Conservation (phyloP, 2,113 vertebrate genomes). For the Sorex araneus region DNA sequence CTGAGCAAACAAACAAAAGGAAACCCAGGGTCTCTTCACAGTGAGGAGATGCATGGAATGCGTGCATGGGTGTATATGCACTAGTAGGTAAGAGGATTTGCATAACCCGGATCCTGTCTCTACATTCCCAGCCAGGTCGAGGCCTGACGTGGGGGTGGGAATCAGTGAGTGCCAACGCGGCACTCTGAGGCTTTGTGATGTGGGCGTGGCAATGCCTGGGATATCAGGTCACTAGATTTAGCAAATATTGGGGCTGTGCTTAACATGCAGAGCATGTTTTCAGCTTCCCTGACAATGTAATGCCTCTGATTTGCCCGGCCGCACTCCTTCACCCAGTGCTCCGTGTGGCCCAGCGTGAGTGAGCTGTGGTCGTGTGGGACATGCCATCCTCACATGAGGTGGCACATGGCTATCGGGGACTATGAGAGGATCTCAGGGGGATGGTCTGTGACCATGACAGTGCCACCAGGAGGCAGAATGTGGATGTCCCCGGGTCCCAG, state of each 20-base stretch:
- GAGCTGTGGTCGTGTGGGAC: no score
- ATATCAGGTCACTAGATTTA: neutral
- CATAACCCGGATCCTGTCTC: neutral
- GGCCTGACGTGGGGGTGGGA: neutral
- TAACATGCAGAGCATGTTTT: neutral
- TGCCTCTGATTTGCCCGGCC: no score
- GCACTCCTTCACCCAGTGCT: no score
- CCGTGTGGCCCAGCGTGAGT: no score
- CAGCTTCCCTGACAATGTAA: no score
- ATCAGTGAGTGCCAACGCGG: neutral
- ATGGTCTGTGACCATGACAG: neutral
- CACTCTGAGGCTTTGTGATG: neutral
- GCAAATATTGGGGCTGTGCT: slow-evolving; percentile 13
- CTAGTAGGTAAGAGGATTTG: neutral
- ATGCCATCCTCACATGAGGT: neutral
- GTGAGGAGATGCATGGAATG: neutral
- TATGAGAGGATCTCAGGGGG: neutral
- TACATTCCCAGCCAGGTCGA: neutral
- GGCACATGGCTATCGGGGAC: neutral
- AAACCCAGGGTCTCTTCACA: neutral
- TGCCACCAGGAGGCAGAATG: neutral
- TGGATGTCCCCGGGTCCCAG: neutral
- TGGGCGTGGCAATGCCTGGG: neutral
- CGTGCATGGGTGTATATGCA: rapidly evolving
- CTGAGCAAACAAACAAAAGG: no score